Conservation (phyloP, 2,888 invertebrate species). For the Agriotes lineatus region DNA sequence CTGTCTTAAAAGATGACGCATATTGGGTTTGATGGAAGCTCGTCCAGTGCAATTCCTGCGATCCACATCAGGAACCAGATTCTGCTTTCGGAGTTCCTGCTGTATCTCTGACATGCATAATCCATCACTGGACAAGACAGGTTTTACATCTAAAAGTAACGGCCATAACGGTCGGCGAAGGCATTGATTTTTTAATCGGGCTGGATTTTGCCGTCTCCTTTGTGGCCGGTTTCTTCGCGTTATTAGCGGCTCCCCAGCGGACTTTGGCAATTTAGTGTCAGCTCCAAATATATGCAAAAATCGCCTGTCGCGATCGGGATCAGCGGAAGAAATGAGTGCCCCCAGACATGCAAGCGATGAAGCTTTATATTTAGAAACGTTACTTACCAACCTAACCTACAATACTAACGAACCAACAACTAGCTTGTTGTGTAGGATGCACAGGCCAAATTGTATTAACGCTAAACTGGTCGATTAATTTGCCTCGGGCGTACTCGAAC, state of each 20-base stretch:
- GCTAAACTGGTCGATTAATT: too few relatives aligned
- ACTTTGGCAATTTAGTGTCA: not conserved
- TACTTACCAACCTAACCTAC: too few relatives aligned
- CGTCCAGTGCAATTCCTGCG: too few relatives aligned
- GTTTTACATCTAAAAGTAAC: constrained; percentile 28
- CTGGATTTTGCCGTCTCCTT: not conserved
- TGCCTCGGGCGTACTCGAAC: too few relatives aligned
- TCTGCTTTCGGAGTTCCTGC: constrained; percentile 17
- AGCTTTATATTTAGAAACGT: too few relatives aligned
- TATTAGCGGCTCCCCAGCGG: not conserved
- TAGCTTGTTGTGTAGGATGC: too few relatives aligned
- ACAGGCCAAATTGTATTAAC: too few relatives aligned
- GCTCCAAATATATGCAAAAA: not conserved
- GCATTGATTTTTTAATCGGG: constrained; percentile 21
- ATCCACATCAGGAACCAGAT: constrained; percentile 18
- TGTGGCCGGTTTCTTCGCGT: not conserved
- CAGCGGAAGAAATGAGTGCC: too few relatives aligned
- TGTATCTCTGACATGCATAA: constrained; percentile 29
- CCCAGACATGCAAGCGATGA: too few relatives aligned
- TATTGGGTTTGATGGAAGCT: too few relatives aligned
- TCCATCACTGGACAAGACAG: constrained; percentile 30
- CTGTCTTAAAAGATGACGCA: too few relatives aligned
- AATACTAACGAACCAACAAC: too few relatives aligned
- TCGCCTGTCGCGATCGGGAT: not conserved
- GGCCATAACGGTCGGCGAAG: constrained; percentile 27